phyloP scores from a whole-genome alignment of 2,113 vertebrate genomes.

The Chlamydotis undulata region DNA sequence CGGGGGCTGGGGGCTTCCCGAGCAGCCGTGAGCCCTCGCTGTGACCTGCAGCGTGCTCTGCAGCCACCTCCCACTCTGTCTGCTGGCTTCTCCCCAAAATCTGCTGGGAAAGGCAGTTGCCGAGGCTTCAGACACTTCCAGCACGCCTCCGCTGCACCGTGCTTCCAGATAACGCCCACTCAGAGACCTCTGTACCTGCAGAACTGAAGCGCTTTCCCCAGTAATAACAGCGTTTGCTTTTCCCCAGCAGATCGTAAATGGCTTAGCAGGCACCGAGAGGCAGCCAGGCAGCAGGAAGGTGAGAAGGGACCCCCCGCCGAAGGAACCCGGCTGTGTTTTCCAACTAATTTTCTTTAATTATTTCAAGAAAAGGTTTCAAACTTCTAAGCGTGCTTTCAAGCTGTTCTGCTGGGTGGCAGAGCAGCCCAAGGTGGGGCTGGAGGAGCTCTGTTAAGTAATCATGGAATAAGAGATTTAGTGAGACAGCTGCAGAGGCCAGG shows the following conservation, averaged over 20 bases:
- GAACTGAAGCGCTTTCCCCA: background rate
- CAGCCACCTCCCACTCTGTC: background rate
- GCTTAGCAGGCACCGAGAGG: background rate
- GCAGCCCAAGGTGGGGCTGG: background rate
- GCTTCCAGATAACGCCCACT: background rate
- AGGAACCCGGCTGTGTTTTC: background rate
- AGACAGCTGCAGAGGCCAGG: background rate
- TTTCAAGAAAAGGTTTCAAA: background rate
- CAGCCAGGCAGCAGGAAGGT: background rate
- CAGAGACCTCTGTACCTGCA: background rate
- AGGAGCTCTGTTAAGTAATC: background rate
- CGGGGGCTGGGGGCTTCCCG: background rate
- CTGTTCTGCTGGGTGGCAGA: background rate
- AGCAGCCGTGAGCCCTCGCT: background rate
- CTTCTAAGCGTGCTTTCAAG: background rate
- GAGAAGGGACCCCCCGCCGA: background rate
- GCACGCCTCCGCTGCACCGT: fast-evolving
- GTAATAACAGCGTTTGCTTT: background rate
- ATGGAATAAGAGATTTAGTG: background rate
- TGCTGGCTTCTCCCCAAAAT: background rate
- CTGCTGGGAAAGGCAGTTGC: background rate
- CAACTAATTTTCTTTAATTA: background rate
- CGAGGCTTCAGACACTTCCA: background rate
- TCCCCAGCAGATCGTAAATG: background rate
- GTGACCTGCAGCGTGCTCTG: background rate